phyloP scores from a whole-genome alignment of 1,140 invertebrate genomes.

The Caenorhabditis inopinata region DNA sequence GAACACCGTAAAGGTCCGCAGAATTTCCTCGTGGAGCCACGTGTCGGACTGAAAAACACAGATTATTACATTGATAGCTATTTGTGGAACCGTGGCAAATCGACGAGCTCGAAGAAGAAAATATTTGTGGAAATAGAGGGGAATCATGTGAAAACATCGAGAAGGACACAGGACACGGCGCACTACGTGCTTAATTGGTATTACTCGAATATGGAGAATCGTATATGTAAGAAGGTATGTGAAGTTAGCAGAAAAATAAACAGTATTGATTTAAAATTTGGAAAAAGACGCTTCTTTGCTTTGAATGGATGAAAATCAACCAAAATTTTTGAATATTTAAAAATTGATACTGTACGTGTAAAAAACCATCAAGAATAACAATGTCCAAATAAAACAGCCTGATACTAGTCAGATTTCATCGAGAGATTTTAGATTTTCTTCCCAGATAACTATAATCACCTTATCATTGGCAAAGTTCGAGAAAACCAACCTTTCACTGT shows the following conservation, averaged over 20 bases:
- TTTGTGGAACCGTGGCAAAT: constrained; percentile 1
- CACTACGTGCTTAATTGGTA: constrained; percentile 12
- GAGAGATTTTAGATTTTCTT: too few species aligned
- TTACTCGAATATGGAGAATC: constrained; percentile 18
- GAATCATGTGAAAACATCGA: neutral
- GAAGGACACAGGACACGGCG: neutral
- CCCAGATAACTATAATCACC: too few species aligned
- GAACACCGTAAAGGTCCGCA: neutral
- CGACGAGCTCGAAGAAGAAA: constrained; percentile 19
- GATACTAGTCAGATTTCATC: too few species aligned
- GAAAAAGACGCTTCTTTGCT: neutral
- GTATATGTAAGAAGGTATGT: neutral
- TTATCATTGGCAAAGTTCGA: too few species aligned
- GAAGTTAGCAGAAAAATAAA: neutral
- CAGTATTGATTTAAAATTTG: neutral
- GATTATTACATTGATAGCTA: constrained; percentile 2
- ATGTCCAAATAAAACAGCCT: too few species aligned
- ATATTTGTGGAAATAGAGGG: neutral
- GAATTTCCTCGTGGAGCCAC: neutral
- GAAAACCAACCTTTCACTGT: too few species aligned
- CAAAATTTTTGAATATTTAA: too few species aligned
- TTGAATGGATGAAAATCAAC: too few species aligned
- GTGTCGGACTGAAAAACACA: neutral
- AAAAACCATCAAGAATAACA: too few species aligned
- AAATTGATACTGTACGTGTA: too few species aligned